Evolutionary conservation across 2,113 vertebrate genomes (phyloP), one percentile per base, ranked within the genome.

Genomic region (Phrynosoma platyrhinos): DNA sequence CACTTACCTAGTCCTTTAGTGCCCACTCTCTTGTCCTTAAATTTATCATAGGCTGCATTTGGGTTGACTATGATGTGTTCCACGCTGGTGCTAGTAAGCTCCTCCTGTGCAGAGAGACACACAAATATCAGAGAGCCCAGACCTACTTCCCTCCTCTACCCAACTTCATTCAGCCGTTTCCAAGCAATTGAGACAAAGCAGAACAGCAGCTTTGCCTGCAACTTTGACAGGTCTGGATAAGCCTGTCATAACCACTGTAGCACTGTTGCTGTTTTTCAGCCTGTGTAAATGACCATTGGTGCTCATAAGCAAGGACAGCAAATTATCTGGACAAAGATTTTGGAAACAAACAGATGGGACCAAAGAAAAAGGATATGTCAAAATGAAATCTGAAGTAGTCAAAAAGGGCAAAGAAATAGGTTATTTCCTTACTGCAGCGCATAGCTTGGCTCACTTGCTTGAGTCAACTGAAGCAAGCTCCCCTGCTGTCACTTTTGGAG

Each of bases 31-130:
- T 99, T 99, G 97, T 99, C 98, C 91, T 98, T 98, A 95, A 99
- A 99, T 96, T 99, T 99, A 97, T 99, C 98, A 7, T 98, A 99
- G 83, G 98, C 98, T 1, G 98, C 98, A n/a, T 99, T 99, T 88
- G 98, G 98, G 93, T 99, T 99, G 95, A 99, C 98, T 94, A 99
- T 98, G 91, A 99, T 98, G 91, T 99, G 98, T 89, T 99, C 98
- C 95, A 99, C 98, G 2, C 98, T 99, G 94, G 98, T 98, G 92
- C 98, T 99, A 83, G 97, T 98, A 88, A 99, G 96, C 96, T 99
- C 98, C 96, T 99, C 98, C 98, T 99, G 95, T 84, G 96, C 87
- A 87, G 93, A 83, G 40, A 84, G 36, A 83, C 53, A 90, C 23
- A 66, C 68, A 88, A 87, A 85, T n/a, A 53, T 64, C 25, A 21